Conservation (phyloP, 2,797 vertebrate species). For the Spinus pinus region DNA sequence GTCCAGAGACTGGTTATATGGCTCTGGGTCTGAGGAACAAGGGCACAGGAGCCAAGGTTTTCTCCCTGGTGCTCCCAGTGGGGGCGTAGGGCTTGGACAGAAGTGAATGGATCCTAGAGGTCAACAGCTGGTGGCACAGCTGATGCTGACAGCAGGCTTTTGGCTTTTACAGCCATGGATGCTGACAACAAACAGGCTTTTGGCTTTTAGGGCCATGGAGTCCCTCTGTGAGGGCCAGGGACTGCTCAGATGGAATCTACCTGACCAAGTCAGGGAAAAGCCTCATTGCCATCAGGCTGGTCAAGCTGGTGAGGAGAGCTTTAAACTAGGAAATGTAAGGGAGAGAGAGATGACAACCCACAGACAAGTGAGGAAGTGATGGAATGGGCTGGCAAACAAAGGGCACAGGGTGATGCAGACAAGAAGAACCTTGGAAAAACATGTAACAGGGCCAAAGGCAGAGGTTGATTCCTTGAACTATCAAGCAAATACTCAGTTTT, state of each 20-base stretch:
- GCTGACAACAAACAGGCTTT: neutral
- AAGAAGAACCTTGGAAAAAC: neutral
- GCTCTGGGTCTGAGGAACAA: neutral
- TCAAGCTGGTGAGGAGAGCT: neutral
- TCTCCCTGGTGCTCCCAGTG: neutral
- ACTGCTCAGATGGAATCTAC: neutral
- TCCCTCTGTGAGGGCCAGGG: neutral
- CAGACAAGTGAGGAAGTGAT: neutral
- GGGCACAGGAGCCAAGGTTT: neutral
- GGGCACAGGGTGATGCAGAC: too few species aligned
- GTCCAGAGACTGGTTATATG: neutral
- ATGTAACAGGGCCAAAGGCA: neutral
- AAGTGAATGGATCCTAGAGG: neutral
- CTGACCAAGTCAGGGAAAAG: neutral
- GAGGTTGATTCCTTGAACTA: neutral
- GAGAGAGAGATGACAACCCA: neutral
- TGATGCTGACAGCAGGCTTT: neutral
- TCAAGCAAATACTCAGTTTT: neutral
- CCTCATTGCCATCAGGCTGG: neutral
- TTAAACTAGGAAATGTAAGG: neutral
- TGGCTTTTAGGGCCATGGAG: neutral
- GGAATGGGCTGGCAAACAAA: neutral
- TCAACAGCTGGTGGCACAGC: neutral
- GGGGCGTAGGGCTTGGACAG: neutral
- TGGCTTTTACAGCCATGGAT: neutral